Percentiles rank a stretch among this genome's conserved stretches.
These are phyloP conservation scores for Hepsetus odoe DNA, from an alignment of 2,113 vertebrate species.

Conservation along the genomic window DNA sequence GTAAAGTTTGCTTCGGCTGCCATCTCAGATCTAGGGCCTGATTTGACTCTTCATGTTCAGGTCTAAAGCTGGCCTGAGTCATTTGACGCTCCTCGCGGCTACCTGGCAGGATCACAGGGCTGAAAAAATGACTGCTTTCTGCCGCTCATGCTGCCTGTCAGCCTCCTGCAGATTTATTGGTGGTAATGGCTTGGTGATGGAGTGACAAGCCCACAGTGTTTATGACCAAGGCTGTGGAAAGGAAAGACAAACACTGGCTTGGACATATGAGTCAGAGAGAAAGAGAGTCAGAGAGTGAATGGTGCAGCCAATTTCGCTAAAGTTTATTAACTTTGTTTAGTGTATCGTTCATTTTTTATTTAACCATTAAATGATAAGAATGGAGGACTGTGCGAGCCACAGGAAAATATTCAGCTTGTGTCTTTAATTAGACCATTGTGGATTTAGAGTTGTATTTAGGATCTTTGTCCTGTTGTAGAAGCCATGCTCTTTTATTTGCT, in stretches of 20 bases:
- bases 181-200: slow-evolving; percentile 53
- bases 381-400: too few relatives aligned
- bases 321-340: slow-evolving; percentile 5
- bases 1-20: slow-evolving; percentile 14
- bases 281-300: slow-evolving; percentile 23
- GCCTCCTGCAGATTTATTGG: slow-evolving; percentile 55
- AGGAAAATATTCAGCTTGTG: too few relatives aligned
- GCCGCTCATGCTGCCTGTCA: slow-evolving; percentile 53
- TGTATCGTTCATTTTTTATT: not conserved
- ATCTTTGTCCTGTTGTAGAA: too few relatives aligned
- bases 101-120: slow-evolving; percentile 45
- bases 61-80: slow-evolving; percentile 41
- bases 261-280: slow-evolving; percentile 37
- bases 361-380: too few relatives aligned
- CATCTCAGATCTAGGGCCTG: not conserved
- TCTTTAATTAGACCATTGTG: too few relatives aligned
- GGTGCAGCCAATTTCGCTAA: slow-evolving; percentile 12
- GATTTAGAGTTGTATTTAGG: too few relatives aligned
- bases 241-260: slow-evolving; percentile 37
- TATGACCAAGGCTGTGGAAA: slow-evolving; percentile 34
- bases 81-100: slow-evolving; percentile 32
- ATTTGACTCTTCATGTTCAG: not conserved
- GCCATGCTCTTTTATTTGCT: too few relatives aligned
- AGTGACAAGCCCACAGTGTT: slow-evolving; percentile 53
- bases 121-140: slow-evolving; percentile 49